phyloP scores from a whole-genome alignment of 2,113 vertebrate genomes.

The Crotalus tigris region DNA sequence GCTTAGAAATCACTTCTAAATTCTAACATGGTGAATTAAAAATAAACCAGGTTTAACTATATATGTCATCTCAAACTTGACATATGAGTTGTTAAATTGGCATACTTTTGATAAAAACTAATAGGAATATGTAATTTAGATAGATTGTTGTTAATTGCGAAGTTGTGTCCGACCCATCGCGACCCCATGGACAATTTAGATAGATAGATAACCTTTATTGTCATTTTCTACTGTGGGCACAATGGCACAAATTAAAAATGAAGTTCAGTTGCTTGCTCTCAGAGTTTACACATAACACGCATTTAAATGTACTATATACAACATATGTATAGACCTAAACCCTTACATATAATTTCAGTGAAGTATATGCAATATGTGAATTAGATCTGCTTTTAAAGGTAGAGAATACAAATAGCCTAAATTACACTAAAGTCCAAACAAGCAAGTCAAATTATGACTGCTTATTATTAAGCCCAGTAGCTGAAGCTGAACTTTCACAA shows the following conservation, averaged over 20 bases:
- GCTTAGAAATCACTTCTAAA: background rate
- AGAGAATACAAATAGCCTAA: background rate
- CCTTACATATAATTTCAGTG: background rate
- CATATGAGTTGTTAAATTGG: background rate
- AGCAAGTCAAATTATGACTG: background rate
- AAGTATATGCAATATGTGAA: background rate
- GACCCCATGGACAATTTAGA: too few relatives aligned
- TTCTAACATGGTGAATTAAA: background rate
- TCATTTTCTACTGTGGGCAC: too few relatives aligned
- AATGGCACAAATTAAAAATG: too few relatives aligned
- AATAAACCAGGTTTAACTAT: background rate
- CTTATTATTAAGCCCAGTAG: background rate
- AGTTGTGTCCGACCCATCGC: too few relatives aligned
- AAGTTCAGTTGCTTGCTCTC: too few relatives aligned
- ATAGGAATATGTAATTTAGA: background rate
- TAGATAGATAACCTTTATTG: too few relatives aligned
- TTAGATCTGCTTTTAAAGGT: background rate
- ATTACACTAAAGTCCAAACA: background rate
- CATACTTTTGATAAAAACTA: background rate
- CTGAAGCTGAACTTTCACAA: background rate
- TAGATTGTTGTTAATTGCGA: too few relatives aligned
- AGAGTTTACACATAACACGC: too few relatives aligned
- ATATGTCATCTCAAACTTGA: background rate
- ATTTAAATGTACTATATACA: too few relatives aligned
- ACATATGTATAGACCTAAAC: too few relatives aligned